These are phyloP conservation scores for Drosophila picticornis DNA, from an alignment of 2,888 invertebrate genomes.

Conservation along the genomic window DNA sequence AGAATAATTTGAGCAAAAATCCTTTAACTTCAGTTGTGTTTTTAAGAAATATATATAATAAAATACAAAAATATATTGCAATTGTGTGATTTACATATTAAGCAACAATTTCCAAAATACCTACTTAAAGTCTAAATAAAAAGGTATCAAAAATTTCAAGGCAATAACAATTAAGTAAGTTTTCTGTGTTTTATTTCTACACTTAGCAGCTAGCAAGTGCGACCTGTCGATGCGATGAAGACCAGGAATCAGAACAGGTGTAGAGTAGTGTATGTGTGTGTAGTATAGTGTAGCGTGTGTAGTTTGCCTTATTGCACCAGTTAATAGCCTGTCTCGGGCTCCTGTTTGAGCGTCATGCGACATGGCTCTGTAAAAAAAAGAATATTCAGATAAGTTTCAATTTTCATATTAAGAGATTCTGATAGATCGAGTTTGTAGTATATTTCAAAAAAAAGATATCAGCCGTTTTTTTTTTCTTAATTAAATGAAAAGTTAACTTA, in stretches of 20 bases:
- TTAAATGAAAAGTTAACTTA: background rate
- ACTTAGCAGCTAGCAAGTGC: slow-evolving; percentile 64
- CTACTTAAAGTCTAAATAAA: slow-evolving; percentile 71
- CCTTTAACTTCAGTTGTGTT: slow-evolving; percentile 51
- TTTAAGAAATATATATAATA: slow-evolving; percentile 16
- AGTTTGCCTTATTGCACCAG: slow-evolving; percentile 54
- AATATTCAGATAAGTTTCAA: background rate
- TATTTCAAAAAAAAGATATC: background rate
- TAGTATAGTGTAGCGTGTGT: background rate
- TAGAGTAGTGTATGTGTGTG: slow-evolving; percentile 1
- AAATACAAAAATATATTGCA: slow-evolving; percentile 62
- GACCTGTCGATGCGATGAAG: slow-evolving; percentile 44
- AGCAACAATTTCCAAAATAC: slow-evolving; percentile 79
- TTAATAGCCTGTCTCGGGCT: slow-evolving; percentile 85
- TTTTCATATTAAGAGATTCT: background rate
- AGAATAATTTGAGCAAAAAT: slow-evolving; percentile 63
- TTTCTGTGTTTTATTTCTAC: slow-evolving; percentile 41
- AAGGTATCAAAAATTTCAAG: slow-evolving; percentile 71
- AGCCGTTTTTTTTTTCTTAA: background rate
- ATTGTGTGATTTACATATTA: slow-evolving; percentile 71
- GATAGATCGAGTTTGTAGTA: background rate
- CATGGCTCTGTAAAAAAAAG: slow-evolving; percentile 72
- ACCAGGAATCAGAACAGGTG: slow-evolving; percentile 7
- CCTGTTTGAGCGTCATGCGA: slow-evolving; percentile 84
- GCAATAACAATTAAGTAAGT: slow-evolving; percentile 76